Conservation (phyloP, 2,888 invertebrate species). For the Syrista parreyssii region DNA sequence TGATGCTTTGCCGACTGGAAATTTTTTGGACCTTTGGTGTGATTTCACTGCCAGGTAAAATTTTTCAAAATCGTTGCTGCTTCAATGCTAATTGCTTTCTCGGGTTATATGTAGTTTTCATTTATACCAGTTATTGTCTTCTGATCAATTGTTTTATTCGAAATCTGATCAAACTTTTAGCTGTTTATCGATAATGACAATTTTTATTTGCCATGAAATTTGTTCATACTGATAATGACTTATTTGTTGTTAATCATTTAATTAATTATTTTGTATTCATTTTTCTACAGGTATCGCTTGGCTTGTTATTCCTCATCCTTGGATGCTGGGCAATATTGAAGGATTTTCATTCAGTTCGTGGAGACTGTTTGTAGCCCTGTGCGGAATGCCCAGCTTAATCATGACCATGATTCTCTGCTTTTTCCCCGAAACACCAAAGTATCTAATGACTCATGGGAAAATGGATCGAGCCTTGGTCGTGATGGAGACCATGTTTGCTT, state of each 20-base stretch:
- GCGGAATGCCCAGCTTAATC: slow-evolving; percentile 75
- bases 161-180: too few species aligned
- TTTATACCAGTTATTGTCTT: too few species aligned
- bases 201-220: neutral
- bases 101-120: too few species aligned
- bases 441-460: slow-evolving; percentile 71
- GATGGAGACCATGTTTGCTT: slow-evolving; percentile 69
- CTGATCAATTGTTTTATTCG: too few species aligned
- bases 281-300: slow-evolving; percentile 59
- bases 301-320: slow-evolving; percentile 78
- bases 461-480: slow-evolving; percentile 69
- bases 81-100: neutral
- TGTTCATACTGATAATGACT: neutral
- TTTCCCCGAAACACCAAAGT: slow-evolving; percentile 86
- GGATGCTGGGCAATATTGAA: slow-evolving; percentile 62
- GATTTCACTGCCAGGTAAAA: slow-evolving; percentile 76
- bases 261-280: neutral
- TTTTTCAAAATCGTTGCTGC: neutral
- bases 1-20: slow-evolving; percentile 85
- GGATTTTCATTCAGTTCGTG: slow-evolving; percentile 78
- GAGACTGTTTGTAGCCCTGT: slow-evolving; percentile 83
- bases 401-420: slow-evolving; percentile 75
- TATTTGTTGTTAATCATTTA: neutral
- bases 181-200: neutral
- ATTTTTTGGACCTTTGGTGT: slow-evolving; percentile 84